These are phyloP conservation scores for Chirona hameri DNA, from an alignment of 2,888 invertebrate genomes.

Conservation along the genomic window DNA sequence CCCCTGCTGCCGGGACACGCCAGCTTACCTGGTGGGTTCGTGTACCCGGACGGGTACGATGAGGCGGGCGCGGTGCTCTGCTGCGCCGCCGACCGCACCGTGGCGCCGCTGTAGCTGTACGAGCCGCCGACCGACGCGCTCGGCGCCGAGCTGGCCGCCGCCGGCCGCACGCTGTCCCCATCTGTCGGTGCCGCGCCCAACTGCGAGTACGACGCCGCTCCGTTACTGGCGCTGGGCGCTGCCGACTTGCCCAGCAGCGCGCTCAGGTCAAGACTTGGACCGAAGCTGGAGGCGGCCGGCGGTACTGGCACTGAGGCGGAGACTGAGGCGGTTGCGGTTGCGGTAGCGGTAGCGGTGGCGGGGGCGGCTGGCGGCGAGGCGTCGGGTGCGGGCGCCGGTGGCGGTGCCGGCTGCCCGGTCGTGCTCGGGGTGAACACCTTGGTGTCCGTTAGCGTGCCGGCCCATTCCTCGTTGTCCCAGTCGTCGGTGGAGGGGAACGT, in stretches of 20 bases:
- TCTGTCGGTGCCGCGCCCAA: background rate
- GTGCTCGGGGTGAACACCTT: slow-evolving; percentile 78
- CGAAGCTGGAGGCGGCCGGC: slow-evolving; percentile 30
- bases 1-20: too few relatives aligned
- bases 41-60: background rate
- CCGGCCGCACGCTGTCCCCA: background rate
- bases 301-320: background rate
- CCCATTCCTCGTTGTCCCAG: slow-evolving; percentile 78
- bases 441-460: slow-evolving; percentile 87
- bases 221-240: background rate
- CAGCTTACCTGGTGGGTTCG: slow-evolving; percentile 2
- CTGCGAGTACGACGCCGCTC: background rate
- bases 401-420: slow-evolving; percentile 31
- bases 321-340: background rate
- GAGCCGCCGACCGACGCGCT: background rate
- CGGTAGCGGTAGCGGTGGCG: background rate
- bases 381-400: background rate
- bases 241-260: slow-evolving; percentile 32
- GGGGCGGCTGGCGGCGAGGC: background rate
- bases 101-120: slow-evolving; percentile 7
- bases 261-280: slow-evolving; percentile 38
- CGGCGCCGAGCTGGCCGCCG: background rate
- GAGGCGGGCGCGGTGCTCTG: background rate
- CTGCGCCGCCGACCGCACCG: background rate
- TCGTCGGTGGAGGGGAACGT: slow-evolving; percentile 68